Base-by-base conservation (phyloP, 2,113 vertebrate genomes). In the Colaptes auratus region DNA sequence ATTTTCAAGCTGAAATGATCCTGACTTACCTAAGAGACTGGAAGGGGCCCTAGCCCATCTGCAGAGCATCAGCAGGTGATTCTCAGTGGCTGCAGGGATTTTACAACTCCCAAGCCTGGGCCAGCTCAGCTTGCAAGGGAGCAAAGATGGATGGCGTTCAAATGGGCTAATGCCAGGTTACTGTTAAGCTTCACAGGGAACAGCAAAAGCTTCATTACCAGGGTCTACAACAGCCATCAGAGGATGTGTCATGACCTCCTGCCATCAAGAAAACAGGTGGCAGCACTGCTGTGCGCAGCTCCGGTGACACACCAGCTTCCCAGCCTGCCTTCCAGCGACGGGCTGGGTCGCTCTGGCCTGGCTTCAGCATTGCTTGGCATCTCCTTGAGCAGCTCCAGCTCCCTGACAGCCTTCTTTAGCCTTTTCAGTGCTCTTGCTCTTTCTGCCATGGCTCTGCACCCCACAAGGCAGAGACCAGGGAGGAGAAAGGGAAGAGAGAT, bases 121-220 rank as follows among this genome's bases (percentile, higher is more conserved):
- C 60, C 74, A 86, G 24, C 11, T 67, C 53, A 48, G 10, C 46
- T 67, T 42, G 31, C 61, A 36, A 60, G 17, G 20, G 44, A 12
- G 39, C 18, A 64, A 55, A 61, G 66, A n/a, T 0, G 0, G 6
- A 60, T 18, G 33, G 9, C 53, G 18, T 31, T 81, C 39, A 31
- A 13, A 31, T n/a, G 33, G 61, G 16, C 74, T 82, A 13, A 42
- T 25, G 81, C 50, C 69, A 88, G 27, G 23, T 63, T 75, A 33
- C 23, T 25, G 33, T 65, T 39, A 67, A 53, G 19, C 44, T 67
- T 72, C 55, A 46, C 18, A 60, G 12, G 14, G 6, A 83, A 35
- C 24, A 75, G 28, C 60, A 81, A 75, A 77, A 19, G 36, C 21
- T 64, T 46, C 59, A 64, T 59, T 59, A n/a, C 2, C 7, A 3